These are phyloP conservation scores for Dasyornis broadbenti DNA, from an alignment of 2,113 vertebrate genomes.

Conservation along the genomic window DNA sequence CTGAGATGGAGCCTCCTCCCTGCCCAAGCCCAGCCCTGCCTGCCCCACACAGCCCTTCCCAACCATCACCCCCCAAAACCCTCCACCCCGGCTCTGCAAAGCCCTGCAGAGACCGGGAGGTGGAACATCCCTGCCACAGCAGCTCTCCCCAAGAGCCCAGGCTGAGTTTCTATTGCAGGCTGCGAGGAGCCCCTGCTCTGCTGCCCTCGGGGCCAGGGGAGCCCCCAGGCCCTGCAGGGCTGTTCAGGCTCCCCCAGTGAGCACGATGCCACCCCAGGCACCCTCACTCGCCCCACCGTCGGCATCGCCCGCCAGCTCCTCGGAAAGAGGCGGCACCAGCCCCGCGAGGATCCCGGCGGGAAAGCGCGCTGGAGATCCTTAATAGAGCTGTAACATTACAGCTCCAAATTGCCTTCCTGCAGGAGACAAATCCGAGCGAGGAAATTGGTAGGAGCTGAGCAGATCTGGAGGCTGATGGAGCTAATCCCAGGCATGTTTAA, in stretches of 20 bases:
- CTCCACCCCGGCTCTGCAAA: background rate
- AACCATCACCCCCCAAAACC: background rate
- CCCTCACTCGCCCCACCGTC: fast-evolving
- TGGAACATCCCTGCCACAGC: background rate
- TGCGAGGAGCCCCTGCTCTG: background rate
- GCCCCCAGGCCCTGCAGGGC: background rate
- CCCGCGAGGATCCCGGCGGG: background rate
- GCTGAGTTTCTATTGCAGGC: background rate
- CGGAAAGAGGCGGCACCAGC: background rate
- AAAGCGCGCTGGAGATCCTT: background rate
- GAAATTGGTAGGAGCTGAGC: background rate
- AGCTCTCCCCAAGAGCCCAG: fast-evolving
- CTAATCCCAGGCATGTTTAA: conserved; percentile 32
- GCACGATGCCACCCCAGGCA: fast-evolving
- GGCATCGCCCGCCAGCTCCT: background rate
- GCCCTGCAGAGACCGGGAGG: background rate
- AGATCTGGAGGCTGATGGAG: background rate
- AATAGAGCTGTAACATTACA: conserved; percentile 23
- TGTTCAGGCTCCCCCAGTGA: background rate
- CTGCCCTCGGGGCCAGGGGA: fast-evolving
- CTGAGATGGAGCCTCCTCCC: background rate
- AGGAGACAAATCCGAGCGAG: conserved; percentile 5
- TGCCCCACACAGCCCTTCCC: fast-evolving
- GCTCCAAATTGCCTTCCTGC: background rate
- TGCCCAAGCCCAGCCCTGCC: background rate